Base-by-base conservation (phyloP, 1,140 invertebrate species). In the Chlorops oryzae region DNA sequence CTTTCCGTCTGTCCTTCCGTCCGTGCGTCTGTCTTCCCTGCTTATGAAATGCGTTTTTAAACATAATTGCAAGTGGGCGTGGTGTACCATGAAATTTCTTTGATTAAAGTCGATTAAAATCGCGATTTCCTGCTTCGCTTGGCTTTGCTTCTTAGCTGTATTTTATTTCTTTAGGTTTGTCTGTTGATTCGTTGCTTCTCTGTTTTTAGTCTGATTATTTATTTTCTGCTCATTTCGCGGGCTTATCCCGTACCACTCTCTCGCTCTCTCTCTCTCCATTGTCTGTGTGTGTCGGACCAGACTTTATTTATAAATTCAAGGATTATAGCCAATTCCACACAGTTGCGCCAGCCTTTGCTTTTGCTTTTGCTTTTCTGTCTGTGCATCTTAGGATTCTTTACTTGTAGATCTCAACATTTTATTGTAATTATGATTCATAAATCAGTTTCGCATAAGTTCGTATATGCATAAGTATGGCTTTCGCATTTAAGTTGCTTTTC, bases 101-200 rank as follows among this genome's bases (percentile, higher is more conserved):
- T 67, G 64, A 67, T 67, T 67, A 67, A 67, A 67, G 64, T 67
- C 64, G 64, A 67, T 67, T 67, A 67, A 67, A 67, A 67, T 67
- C 63, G 42, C 42, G 28, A 32, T 32, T 32, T 32, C 15, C 15
- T 15, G 28, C 28, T 15, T 32, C 28, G 28, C 15, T 32, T 32
- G 9, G 28, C 15, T 32, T 32, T 15, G 28, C 15, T 32, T 32
- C 28, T 10, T 32, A 10, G 28, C 15, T 9, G 28, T 10, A 32
- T 32, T 32, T 32, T 32, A 32, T 32, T 15, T 32, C 28, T 15
- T 10, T n/a, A n/a, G n/a, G n/a, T n/a, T n/a, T n/a, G n/a, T n/a
- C n/a, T n/a, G n/a, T n/a, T n/a, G n/a, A n/a, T n/a, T n/a, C n/a
- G n/a, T n/a, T n/a, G n/a, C n/a, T n/a, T n/a, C n/a, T n/a, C n/a